Evolutionary conservation across 1,140 invertebrate genomes (phyloP), one percentile per base, ranked within the genome.

Genomic region (Drosophila yakuba): DNA sequence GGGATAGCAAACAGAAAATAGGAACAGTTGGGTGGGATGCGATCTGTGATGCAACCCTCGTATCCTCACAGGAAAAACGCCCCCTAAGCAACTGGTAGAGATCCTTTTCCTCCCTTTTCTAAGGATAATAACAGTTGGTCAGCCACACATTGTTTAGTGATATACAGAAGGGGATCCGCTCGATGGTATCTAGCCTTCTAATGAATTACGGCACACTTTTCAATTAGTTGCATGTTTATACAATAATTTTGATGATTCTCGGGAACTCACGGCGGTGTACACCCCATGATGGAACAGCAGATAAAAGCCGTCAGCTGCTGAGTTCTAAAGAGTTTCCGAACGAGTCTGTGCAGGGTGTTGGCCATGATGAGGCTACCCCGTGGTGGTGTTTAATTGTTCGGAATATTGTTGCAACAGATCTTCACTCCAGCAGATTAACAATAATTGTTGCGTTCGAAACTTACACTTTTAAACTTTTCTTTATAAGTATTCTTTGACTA

Each of bases 121-220:
- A 2, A 20, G 23, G 28, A 38, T 59, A 36, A 67, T 41, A 81
- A 77, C 78, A 77, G 78, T 76, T 80, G 78, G 58, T 23, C 39
- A 23, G 45, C 15, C 23, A 28, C 23, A 28, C 36, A 38, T 66
- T 20, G 41, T 35, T 52, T 62, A 20, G 25, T 60, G 32, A 38
- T 17, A 57, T 47, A 51, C 14, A 36, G 28, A 28, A 35, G 11
- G 44, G 58, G 55, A 57, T 60, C 36, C 47, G 36, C 11, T 35
- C 38, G 69, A 72, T 64, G 41, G 51, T 52, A 66, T 80, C 73
- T 76, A 17, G 25, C 68, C 55, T 83, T 76, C 47, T 56, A 45
- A 67, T 82, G 62, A 86, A 73, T 79, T 88, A 76, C 78, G 60
- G 66, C 83, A 86, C 83, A 83, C 75, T 88, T 76, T 79, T 62